Percentiles rank a stretch among this genome's conserved stretches.
These are phyloP conservation scores for Trichonephila inaurata DNA, from an alignment of 1,140 invertebrate species.

Conservation along the genomic window DNA sequence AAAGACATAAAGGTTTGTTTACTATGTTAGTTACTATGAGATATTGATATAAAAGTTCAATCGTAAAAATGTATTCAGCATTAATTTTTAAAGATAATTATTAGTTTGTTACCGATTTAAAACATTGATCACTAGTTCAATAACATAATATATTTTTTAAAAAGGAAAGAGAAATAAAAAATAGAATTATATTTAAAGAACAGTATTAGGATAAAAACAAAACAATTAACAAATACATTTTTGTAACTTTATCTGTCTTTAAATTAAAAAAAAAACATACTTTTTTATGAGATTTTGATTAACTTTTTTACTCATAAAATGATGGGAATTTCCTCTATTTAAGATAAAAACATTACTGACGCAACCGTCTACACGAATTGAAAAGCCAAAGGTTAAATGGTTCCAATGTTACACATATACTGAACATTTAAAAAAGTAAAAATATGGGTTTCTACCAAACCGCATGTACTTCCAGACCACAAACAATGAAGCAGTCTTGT, in stretches of 20 bases:
- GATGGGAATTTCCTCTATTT: background rate
- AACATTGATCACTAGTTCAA: too few relatives aligned
- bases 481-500: background rate
- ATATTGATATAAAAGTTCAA: too few relatives aligned
- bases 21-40: too few relatives aligned
- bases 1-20: too few relatives aligned
- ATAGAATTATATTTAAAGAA: too few relatives aligned
- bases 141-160: too few relatives aligned
- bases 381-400: background rate
- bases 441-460: background rate
- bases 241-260: background rate
- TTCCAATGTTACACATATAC: background rate
- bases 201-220: too few relatives aligned
- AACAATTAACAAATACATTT: background rate
- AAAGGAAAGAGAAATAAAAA: too few relatives aligned
- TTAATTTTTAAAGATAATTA: too few relatives aligned
- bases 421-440: background rate
- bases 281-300: background rate
- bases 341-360: background rate
- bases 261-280: background rate
- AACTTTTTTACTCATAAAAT: background rate
- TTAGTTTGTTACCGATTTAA: too few relatives aligned
- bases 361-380: background rate
- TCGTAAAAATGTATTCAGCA: too few relatives aligned
- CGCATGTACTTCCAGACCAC: background rate